phyloP scores from a whole-genome alignment of 2,888 invertebrate species.

The Melanchra persicariae region DNA sequence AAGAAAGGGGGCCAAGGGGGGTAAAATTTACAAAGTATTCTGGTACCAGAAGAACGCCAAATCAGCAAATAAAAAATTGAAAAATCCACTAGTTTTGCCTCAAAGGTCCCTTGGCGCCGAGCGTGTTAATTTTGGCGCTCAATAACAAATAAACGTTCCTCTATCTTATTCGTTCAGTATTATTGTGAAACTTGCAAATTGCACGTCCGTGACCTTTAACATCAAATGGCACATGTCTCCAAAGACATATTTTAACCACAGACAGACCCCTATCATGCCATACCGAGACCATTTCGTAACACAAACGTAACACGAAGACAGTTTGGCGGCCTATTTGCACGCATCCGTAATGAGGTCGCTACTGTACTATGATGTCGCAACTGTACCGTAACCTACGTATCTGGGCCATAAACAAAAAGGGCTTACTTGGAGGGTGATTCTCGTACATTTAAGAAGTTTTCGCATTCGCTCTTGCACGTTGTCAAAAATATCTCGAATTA shows the following conservation, averaged over 20 bases:
- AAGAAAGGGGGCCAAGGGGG: too few relatives aligned
- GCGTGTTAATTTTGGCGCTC: too few relatives aligned
- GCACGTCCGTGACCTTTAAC: conserved; percentile 13
- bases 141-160: too few relatives aligned
- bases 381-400: neutral
- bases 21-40: too few relatives aligned
- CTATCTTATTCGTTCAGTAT: neutral
- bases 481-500: too few relatives aligned
- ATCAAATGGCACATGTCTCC: conserved; percentile 4
- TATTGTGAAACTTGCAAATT: neutral
- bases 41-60: too few relatives aligned
- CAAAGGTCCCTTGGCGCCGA: too few relatives aligned
- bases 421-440: too few relatives aligned
- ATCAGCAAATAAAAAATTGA: too few relatives aligned
- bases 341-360: conserved; percentile 58
- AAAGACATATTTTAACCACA: conserved; percentile 16
- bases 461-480: too few relatives aligned
- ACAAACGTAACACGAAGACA: conserved; percentile 39
- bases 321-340: conserved; percentile 50
- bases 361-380: conserved; percentile 32
- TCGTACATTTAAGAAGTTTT: too few relatives aligned
- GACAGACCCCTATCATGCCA: conserved; percentile 5
- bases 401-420: neutral
- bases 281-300: conserved; percentile 41
- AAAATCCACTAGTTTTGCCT: too few relatives aligned